These are phyloP conservation scores for Grallaria varia DNA, from an alignment of 2,113 vertebrate genomes.

Conservation along the genomic window DNA sequence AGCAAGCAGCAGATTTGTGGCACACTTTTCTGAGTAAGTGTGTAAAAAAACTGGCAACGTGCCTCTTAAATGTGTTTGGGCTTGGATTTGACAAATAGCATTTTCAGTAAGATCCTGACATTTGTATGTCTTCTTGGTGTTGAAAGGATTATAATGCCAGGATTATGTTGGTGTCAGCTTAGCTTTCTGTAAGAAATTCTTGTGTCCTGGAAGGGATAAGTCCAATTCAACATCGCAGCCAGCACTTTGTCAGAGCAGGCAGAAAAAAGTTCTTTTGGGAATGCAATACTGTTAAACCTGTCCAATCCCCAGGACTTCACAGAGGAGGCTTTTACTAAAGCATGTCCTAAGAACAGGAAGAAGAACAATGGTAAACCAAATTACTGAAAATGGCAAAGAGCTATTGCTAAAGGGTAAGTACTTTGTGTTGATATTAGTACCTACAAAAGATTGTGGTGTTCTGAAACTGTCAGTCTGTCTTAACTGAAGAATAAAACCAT, in stretches of 20 bases:
- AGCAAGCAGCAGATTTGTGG: neutral
- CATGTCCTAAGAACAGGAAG: constrained; percentile 13
- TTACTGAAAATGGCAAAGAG: constrained; percentile 65
- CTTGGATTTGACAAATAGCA: neutral
- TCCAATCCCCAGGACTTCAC: neutral
- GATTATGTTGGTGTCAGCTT: neutral
- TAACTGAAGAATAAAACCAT: neutral
- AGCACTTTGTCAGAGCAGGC: neutral
- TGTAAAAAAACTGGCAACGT: neutral
- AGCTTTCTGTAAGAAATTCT: neutral
- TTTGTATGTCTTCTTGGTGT: neutral
- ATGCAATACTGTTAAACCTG: neutral
- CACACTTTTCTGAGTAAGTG: neutral
- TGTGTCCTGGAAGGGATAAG: neutral
- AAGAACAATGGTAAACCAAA: constrained; percentile 75
- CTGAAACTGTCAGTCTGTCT: neutral
- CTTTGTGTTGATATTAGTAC: neutral
- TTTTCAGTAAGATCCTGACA: neutral
- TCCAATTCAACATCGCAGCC: neutral
- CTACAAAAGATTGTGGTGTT: neutral
- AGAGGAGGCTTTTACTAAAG: constrained; percentile 43
- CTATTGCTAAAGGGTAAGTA: constrained; percentile 78
- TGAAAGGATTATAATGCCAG: neutral
- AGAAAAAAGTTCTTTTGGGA: neutral
- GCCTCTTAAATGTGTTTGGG: neutral